Percentiles rank a stretch among this genome's conserved stretches.
Evolutionary conservation across 2,797 vertebrate species (phyloP).

Genomic region (Botia almorhae): DNA sequence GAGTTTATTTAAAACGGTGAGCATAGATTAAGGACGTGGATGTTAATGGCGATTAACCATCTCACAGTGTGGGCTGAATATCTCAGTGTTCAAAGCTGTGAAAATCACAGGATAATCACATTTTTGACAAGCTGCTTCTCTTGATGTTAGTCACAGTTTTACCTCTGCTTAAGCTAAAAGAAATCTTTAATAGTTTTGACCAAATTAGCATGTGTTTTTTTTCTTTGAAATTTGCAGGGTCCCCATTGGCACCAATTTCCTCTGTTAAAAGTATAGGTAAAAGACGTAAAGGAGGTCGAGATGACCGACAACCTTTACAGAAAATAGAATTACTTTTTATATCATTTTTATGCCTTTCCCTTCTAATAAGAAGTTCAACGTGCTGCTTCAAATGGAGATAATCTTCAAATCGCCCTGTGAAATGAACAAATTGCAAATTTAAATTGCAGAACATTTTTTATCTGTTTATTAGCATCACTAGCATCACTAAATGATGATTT

Average conservation of each 20-base stretch:
- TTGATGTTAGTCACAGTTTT: constrained; percentile 34
- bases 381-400: background rate
- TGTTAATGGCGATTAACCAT: constrained; percentile 16
- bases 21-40: constrained; percentile 23
- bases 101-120: constrained; percentile 34
- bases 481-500: background rate
- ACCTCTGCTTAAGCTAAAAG: background rate
- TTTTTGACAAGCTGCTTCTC: constrained; percentile 16
- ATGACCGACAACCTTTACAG: background rate
- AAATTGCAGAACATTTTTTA: background rate
- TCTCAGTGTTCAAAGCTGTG: constrained; percentile 23
- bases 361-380: background rate
- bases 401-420: background rate
- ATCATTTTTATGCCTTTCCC: background rate
- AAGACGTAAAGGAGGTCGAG: background rate
- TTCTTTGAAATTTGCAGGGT: constrained; percentile 18
- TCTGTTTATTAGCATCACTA: constrained; percentile 3
- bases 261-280: background rate
- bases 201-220: background rate
- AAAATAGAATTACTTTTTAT: background rate
- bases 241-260: background rate
- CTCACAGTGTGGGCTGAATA: constrained; percentile 36
- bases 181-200: constrained; percentile 1
- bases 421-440: background rate
- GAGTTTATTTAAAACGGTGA: constrained; percentile 27